These are phyloP conservation scores for Sipha flava DNA, from an alignment of 1,140 invertebrate genomes.

Conservation along the genomic window DNA sequence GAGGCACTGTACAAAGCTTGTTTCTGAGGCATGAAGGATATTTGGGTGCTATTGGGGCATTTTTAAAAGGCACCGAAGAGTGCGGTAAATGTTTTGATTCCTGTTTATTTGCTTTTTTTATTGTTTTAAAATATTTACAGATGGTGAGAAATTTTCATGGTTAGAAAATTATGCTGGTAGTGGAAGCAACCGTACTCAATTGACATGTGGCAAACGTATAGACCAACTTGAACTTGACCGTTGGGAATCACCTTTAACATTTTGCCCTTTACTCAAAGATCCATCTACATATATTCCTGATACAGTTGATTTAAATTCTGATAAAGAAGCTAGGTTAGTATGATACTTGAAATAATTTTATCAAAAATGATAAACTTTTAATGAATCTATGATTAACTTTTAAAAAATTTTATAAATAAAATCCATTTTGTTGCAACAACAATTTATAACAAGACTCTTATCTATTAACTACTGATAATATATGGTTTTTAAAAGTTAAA, in stretches of 20 bases:
- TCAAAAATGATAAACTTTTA: conserved; percentile 37
- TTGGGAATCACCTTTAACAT: conserved; percentile 52
- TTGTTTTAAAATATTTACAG: conserved; percentile 38
- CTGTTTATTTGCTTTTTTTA: not conserved
- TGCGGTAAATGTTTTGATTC: conserved; percentile 42
- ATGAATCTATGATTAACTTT: too few species aligned
- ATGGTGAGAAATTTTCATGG: conserved; percentile 58
- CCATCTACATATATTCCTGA: conserved; percentile 70
- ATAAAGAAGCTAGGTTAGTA: conserved; percentile 62
- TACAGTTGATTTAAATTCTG: conserved; percentile 75
- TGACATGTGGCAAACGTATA: conserved; percentile 46
- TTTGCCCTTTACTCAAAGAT: conserved; percentile 57
- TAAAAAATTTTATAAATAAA: too few species aligned
- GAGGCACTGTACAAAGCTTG: conserved; percentile 59
- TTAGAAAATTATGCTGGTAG: conserved; percentile 67
- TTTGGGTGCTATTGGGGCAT: conserved; percentile 67
- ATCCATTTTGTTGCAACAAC: too few species aligned
- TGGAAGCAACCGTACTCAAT: conserved; percentile 50
- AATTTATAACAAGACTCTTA: too few species aligned
- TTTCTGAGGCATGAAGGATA: conserved; percentile 72
- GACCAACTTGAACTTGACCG: conserved; percentile 63
- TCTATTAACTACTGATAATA: too few species aligned
- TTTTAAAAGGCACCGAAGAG: conserved; percentile 61
- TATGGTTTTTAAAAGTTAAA: too few species aligned
- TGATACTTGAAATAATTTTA: not conserved